These are phyloP conservation scores for Notothenia coriiceps DNA, from an alignment of 2,113 vertebrate species.

Conservation along the genomic window DNA sequence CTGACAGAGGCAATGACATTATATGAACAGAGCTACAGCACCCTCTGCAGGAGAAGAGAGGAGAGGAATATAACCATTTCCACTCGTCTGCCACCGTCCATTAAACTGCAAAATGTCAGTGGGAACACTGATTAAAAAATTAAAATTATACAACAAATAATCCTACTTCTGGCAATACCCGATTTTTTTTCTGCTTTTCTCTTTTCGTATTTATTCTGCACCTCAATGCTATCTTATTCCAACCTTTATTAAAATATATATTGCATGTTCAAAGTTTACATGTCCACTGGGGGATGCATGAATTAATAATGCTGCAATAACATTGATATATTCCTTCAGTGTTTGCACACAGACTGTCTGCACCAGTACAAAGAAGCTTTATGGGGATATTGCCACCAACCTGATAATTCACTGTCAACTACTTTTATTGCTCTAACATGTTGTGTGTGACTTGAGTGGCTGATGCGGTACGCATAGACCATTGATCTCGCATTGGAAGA, in stretches of 20 bases:
- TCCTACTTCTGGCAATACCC: neutral
- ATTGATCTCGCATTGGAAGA: slow-evolving; percentile 12
- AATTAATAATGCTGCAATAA: slow-evolving; percentile 25
- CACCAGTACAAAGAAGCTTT: neutral
- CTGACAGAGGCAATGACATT: neutral
- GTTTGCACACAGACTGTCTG: neutral
- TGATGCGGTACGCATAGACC: neutral
- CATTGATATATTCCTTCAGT: neutral
- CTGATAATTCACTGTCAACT: slow-evolving; percentile 7
- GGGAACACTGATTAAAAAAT: neutral
- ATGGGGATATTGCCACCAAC: slow-evolving; percentile 5
- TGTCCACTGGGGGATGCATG: neutral
- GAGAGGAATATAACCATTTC: neutral
- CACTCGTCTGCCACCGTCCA: neutral
- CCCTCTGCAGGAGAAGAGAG: slow-evolving; percentile 73
- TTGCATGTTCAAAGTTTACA: neutral
- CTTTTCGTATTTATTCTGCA: neutral
- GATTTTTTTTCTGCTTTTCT: neutral
- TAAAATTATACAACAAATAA: neutral
- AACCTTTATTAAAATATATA: neutral
- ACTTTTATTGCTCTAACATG: neutral
- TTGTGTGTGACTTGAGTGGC: neutral
- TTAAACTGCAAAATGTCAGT: neutral
- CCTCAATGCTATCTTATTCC: neutral
- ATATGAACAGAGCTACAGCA: slow-evolving; percentile 67